A percentile compares a stretch with the other conserved stretches of the same genome.
These are phyloP conservation scores for Salvelinus sp. DNA, from an alignment of 2,113 vertebrate species.

Conservation along the genomic window DNA sequence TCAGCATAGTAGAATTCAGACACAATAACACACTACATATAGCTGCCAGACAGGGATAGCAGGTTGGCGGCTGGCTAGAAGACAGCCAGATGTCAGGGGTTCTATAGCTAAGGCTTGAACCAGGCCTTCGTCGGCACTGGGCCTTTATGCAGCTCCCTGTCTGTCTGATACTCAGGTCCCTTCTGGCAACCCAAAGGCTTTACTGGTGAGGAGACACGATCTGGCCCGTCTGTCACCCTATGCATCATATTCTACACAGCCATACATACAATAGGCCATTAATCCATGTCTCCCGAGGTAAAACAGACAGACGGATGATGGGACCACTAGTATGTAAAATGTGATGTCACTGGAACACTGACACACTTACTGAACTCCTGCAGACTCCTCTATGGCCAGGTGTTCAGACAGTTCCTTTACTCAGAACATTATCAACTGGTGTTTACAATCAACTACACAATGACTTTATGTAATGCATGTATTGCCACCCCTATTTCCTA, in stretches of 20 bases:
- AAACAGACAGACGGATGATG: slow-evolving; percentile 64
- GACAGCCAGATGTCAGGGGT: slow-evolving; percentile 79
- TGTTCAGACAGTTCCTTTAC: slow-evolving; percentile 93
- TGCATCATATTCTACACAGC: slow-evolving; percentile 61
- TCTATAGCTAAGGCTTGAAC: slow-evolving; percentile 78
- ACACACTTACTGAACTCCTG: neutral
- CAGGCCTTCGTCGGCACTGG: slow-evolving; percentile 73
- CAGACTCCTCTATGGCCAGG: slow-evolving; percentile 57
- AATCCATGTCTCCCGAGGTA: slow-evolving; percentile 75
- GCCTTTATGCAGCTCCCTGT: slow-evolving; percentile 71
- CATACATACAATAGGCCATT: slow-evolving; percentile 74
- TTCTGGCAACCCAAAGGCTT: slow-evolving; percentile 73
- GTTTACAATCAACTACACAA: slow-evolving; percentile 97
- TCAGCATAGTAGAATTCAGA: slow-evolving; percentile 62
- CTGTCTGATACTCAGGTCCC: slow-evolving; percentile 70
- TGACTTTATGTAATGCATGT: slow-evolving; percentile 94
- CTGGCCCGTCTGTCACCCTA: slow-evolving; percentile 79
- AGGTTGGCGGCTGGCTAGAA: slow-evolving; percentile 73
- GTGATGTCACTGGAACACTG: neutral
- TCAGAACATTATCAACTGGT: slow-evolving; percentile 89
- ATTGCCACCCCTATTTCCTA: too few species aligned
- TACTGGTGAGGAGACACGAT: slow-evolving; percentile 78
- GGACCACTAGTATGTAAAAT: neutral
- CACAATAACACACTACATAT: slow-evolving; percentile 74
- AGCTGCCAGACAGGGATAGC: slow-evolving; percentile 74